These are phyloP conservation scores for Latheticus oryzae DNA, from an alignment of 2,888 invertebrate genomes.

Conservation along the genomic window DNA sequence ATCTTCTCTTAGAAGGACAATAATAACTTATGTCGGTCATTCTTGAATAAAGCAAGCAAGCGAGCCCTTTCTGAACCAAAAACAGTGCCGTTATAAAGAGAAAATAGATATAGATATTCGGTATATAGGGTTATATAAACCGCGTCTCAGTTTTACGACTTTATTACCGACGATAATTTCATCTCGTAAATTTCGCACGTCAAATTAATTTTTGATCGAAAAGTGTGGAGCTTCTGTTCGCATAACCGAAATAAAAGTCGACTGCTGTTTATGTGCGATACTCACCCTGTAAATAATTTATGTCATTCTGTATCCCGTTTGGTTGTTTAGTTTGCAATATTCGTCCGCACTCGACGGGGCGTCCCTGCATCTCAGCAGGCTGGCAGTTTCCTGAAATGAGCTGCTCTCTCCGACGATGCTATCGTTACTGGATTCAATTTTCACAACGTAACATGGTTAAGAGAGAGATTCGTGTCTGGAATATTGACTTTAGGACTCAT, in stretches of 20 bases:
- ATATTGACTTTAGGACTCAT: slow-evolving; percentile 62
- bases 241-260: slow-evolving; percentile 20
- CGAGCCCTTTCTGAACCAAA: no score
- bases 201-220: slow-evolving; percentile 20
- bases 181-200: slow-evolving; percentile 5
- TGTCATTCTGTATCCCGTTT: slow-evolving; percentile 46
- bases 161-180: slow-evolving; percentile 21
- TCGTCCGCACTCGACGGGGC: slow-evolving; percentile 49
- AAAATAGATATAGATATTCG: no score
- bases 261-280: slow-evolving; percentile 30
- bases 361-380: slow-evolving; percentile 45
- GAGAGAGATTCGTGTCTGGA: slow-evolving; percentile 63
- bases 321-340: slow-evolving; percentile 56
- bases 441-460: slow-evolving; percentile 64
- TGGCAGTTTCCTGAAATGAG: slow-evolving; percentile 55
- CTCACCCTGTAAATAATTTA: slow-evolving; percentile 51
- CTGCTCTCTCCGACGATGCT: slow-evolving; percentile 56
- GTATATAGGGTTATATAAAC: no score
- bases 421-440: slow-evolving; percentile 64
- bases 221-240: slow-evolving; percentile 4
- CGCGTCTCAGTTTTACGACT: slow-evolving; percentile 7
- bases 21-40: no score
- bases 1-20: no score
- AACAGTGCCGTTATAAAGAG: no score
- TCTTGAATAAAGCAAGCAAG: no score